Base-by-base conservation (phyloP, 1,140 invertebrate species). In the Aphaenogaster floridana region DNA sequence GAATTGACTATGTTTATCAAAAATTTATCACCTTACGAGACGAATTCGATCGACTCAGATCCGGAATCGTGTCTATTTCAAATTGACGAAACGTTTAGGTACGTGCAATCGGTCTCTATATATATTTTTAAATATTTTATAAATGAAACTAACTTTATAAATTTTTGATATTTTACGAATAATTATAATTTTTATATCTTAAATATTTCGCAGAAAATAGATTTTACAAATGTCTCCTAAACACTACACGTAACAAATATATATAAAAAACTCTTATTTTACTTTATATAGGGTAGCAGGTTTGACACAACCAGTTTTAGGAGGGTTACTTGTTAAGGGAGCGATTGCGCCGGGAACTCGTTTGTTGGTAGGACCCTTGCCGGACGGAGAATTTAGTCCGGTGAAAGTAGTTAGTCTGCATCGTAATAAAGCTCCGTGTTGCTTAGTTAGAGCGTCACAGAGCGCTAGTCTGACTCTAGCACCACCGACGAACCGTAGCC, bases 71-170 rank as follows among this genome's bases (percentile, higher is more conserved):
- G 97, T 91, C 97, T 98, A 92, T 99, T 99, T 95, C 98, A 99
- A 96, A 97, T 99, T 57, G 98, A 99, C 93, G 98, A 99, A 95
- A 98, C 98, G 36, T 99, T 99, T 92, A 96, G 96, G 93, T 95
- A 92, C 68, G 69, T 52, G 11, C 15, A 36, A 80, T 74, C 9
- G 0, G 4, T 5, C 7, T 66, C 6, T 34, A 9, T n/a, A 59
- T 8, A 9, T 28, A 0, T 74, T 66, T 34, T 42, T 54, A 28
- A 50, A 83, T 59, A 9, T 50, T 50, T 66, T 36, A 39, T 3
- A 3, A 57, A 2, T 34, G 57, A 72, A 68, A 5, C n/a, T n/a
- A 45, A 52, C 11, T 45, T 54, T 11, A 54, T 3, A 3, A 59
- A 59, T 36, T 0, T 81, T 69, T 3, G 3, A 78, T 45, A 52